These are phyloP conservation scores for Sylvietta virens DNA, from an alignment of 2,113 vertebrate species.

Conservation along the genomic window DNA sequence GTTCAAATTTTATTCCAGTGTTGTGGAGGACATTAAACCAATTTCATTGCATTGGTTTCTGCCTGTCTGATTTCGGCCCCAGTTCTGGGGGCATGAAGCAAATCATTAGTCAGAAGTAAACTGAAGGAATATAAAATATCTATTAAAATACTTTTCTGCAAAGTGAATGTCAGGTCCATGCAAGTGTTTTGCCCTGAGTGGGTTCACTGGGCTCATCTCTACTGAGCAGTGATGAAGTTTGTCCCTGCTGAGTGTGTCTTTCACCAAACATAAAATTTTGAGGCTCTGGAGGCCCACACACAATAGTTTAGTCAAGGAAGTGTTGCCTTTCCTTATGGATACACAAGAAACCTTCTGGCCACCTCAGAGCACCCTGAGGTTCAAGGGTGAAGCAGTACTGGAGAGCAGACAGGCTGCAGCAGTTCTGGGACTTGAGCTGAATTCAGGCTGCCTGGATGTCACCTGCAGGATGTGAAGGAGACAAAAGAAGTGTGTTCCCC, in stretches of 20 bases:
- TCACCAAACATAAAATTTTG: not conserved
- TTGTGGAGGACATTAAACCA: conserved; percentile 11
- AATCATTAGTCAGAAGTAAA: conserved; percentile 31
- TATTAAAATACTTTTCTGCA: conserved; percentile 3
- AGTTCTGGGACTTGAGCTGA: not conserved
- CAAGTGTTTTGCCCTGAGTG: not conserved
- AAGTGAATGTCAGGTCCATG: not conserved
- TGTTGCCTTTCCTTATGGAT: not conserved
- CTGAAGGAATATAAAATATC: not conserved
- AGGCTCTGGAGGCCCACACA: not conserved
- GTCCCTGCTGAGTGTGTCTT: not conserved
- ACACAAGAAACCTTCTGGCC: not conserved
- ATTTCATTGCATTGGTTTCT: conserved; percentile 20
- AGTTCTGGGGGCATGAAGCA: not conserved
- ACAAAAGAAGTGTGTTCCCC: not conserved
- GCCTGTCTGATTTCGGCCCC: not conserved
- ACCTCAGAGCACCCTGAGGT: not conserved
- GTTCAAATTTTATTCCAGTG: not conserved
- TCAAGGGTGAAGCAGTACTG: not conserved
- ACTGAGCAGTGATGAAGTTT: not conserved
- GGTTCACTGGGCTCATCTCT: not conserved
- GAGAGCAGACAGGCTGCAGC: not conserved
- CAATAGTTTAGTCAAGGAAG: not conserved
- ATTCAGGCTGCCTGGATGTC: not conserved
- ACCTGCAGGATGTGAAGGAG: not conserved